Evolutionary conservation across 1,140 invertebrate genomes (phyloP), one percentile per base, ranked within the genome.

Genomic region (Orchesella cincta): DNA sequence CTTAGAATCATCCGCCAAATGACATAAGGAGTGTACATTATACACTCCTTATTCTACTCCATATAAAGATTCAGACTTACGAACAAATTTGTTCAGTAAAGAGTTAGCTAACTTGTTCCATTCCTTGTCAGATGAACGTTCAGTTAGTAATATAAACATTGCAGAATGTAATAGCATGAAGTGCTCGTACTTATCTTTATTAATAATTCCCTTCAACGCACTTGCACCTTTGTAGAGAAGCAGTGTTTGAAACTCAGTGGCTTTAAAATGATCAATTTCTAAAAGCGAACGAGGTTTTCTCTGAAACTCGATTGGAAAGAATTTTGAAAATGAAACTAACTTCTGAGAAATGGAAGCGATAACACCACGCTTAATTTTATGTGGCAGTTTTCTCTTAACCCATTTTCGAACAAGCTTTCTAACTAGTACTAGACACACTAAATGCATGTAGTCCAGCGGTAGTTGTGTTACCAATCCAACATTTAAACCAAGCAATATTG

Each of bases 141-240:
- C 18, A 14, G 71, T 39, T 46, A 73, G 29, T 51, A 73, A 73
- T 14, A 73, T 73, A 29, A 39, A 73, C 34, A 73, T 73, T 73
- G 34, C 33, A 73, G 1, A 36, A 46, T 73, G 71, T 26, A 73
- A 23, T 14, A 36, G 23, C 36, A 73, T 8, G 46, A 73, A 73
- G 29, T 73, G 34, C 2, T 39, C 12, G 18, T 23, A 36, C 26
- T 39, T 36, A 39, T 51, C 26, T 23, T 46, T 46, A 2, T 74
- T 26, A n/a, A 87, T 26, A 74, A 83, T 79, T 33, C 80, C 75
- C 3, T 28, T 5, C 3, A 73, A 12, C 8, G 71, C 71, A 2
- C 33, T 1, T 39, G 29, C 14, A 36, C 71, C 36, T 36, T 14
- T 39, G 28, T 73, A 73, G 1, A 73, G 23, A 8, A 73, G 20